These are phyloP conservation scores for Poicephalus gulielmi DNA, from an alignment of 2,113 vertebrate species.

Conservation along the genomic window DNA sequence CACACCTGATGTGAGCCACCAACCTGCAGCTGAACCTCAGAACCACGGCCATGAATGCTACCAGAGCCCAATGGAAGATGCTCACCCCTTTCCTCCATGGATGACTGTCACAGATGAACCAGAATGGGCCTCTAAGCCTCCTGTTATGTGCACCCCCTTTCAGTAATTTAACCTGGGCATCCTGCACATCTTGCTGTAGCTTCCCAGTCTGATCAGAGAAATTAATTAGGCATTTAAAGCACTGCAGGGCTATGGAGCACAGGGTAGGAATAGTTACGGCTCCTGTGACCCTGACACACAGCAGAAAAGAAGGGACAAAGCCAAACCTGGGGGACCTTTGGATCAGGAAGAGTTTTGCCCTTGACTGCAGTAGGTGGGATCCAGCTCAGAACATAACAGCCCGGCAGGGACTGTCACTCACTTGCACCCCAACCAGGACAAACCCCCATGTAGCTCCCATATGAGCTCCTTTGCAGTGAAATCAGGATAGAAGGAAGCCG, in stretches of 20 bases:
- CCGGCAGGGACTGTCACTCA: background rate
- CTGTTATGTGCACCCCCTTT: background rate
- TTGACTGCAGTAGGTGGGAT: background rate
- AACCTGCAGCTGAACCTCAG: background rate
- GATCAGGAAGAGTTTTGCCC: background rate
- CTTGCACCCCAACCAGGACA: background rate
- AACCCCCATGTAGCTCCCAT: background rate
- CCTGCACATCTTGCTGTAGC: background rate
- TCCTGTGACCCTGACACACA: background rate
- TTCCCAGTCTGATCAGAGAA: background rate
- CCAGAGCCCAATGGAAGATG: background rate
- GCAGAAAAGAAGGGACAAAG: background rate
- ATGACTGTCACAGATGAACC: background rate
- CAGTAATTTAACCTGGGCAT: background rate
- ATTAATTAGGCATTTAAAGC: background rate
- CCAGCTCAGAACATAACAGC: background rate
- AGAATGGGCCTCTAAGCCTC: background rate
- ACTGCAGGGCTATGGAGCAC: background rate
- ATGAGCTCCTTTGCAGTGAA: background rate
- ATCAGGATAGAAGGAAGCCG: constrained; percentile 37
- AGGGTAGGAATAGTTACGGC: background rate
- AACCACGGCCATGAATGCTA: background rate
- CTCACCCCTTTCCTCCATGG: background rate
- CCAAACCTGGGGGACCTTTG: background rate
- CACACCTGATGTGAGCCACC: background rate